A percentile compares a stretch with the other conserved stretches of the same genome.
These are phyloP conservation scores for Drosophila azteca DNA, from an alignment of 1,140 invertebrate species.

Conservation along the genomic window DNA sequence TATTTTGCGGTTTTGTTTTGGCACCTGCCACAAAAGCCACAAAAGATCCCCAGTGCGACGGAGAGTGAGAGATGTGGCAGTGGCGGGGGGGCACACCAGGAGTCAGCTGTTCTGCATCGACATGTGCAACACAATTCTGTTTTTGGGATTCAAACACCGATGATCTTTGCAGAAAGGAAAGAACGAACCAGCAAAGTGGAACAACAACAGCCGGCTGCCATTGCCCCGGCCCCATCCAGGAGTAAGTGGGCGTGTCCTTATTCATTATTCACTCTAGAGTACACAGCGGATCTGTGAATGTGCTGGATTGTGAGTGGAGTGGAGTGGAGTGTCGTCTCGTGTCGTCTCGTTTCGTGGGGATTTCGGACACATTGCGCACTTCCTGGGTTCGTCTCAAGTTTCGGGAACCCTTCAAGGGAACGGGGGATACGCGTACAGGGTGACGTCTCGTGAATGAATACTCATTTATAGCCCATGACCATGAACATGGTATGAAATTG, in stretches of 20 bases:
- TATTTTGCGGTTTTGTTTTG: conserved; percentile 68
- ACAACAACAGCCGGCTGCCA: conserved; percentile 23
- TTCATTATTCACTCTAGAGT: conserved; percentile 57
- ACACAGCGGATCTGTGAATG: conserved; percentile 23
- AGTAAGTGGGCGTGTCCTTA: conserved; percentile 49
- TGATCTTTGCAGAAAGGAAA: too few relatives aligned
- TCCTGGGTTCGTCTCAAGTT: conserved; percentile 10
- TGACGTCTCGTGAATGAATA: too few relatives aligned
- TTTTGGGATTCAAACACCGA: too few relatives aligned
- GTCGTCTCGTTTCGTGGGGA: background rate
- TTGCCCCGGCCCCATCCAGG: background rate
- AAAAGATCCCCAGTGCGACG: background rate
- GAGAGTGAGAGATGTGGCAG: conserved; percentile 6
- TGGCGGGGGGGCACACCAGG: too few relatives aligned
- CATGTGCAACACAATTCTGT: too few relatives aligned
- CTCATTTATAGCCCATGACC: too few relatives aligned
- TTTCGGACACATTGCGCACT: conserved; percentile 11
- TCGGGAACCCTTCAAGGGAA: background rate
- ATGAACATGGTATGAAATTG: too few relatives aligned
- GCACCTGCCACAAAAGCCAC: conserved; percentile 69
- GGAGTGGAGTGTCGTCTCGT: conserved; percentile 1
- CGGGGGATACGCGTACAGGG: too few relatives aligned
- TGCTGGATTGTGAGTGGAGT: background rate
- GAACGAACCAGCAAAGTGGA: background rate
- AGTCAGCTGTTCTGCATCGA: too few relatives aligned